Evolutionary conservation across 2,888 invertebrate genomes (phyloP).

Genomic region (Onchidella celtica): DNA sequence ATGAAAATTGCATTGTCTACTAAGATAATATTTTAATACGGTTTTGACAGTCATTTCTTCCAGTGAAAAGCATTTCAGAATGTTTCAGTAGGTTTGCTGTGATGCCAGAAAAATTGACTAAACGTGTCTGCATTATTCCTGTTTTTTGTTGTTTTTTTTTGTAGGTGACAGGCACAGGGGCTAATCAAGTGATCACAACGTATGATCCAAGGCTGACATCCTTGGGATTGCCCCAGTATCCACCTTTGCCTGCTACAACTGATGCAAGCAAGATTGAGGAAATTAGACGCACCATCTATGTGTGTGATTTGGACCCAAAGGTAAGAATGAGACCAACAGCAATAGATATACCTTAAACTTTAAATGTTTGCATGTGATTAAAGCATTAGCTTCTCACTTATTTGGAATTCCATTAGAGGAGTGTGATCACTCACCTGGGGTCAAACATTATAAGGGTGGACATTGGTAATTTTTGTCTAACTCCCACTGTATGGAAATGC

Average conservation of each 20-base stretch:
- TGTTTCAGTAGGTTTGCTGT: background rate
- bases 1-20: too few relatives aligned
- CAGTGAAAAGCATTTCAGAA: background rate
- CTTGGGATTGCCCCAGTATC: slow-evolving; percentile 92
- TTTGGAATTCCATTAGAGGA: too few relatives aligned
- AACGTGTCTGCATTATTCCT: background rate
- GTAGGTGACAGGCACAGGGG: slow-evolving; percentile 70
- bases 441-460: too few relatives aligned
- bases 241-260: slow-evolving; percentile 83
- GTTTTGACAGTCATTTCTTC: too few relatives aligned
- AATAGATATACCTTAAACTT: too few relatives aligned
- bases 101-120: background rate
- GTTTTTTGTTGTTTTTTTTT: background rate
- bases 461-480: too few relatives aligned
- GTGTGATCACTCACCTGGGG: too few relatives aligned
- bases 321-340: too few relatives aligned
- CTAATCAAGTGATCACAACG: slow-evolving; percentile 74
- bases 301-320: slow-evolving; percentile 89
- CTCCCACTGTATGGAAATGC: too few relatives aligned
- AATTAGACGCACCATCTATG: slow-evolving; percentile 94
- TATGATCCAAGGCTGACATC: slow-evolving; percentile 92
- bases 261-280: slow-evolving; percentile 96
- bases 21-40: too few relatives aligned
- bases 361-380: too few relatives aligned
- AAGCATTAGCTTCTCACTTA: too few relatives aligned